phyloP scores from a whole-genome alignment of 1,140 invertebrate species.

The Carcinoscorpius rotundicauda region DNA sequence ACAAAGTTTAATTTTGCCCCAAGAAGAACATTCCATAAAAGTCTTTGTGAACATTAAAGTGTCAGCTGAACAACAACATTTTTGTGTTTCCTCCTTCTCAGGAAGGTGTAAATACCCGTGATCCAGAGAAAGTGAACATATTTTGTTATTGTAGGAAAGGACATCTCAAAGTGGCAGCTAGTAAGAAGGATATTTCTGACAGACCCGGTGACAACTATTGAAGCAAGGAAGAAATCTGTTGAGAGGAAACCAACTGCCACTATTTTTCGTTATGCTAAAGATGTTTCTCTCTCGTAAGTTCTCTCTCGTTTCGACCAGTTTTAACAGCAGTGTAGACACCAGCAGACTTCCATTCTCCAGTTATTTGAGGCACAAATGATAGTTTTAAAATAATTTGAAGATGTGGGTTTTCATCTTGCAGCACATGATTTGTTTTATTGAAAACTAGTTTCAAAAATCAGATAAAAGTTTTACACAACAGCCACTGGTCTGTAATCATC shows the following conservation, averaged over 20 bases:
- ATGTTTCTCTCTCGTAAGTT: constrained; percentile 20
- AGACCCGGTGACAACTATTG: constrained; percentile 40
- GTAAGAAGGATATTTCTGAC: constrained; percentile 53
- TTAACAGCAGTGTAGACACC: no score
- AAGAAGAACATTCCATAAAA: no score
- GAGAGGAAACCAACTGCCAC: constrained; percentile 20
- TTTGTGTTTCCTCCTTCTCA: background rate
- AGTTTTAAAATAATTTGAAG: no score
- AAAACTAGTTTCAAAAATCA: no score
- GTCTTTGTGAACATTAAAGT: background rate
- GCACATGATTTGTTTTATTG: no score
- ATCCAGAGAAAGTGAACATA: background rate
- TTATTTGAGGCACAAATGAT: no score
- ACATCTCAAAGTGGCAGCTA: constrained; percentile 45
- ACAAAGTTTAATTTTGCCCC: no score
- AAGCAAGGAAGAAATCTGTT: constrained; percentile 10
- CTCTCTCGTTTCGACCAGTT: no score
- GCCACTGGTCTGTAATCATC: no score
- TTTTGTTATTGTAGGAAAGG: constrained; percentile 23
- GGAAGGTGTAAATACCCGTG: background rate
- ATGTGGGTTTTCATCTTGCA: no score
- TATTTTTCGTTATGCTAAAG: constrained; percentile 32
- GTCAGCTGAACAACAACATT: background rate
- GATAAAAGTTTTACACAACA: no score
- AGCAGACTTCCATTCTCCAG: no score